Evolutionary conservation across 2,888 invertebrate genomes (phyloP).

Genomic region (Lasioglossum morio): DNA sequence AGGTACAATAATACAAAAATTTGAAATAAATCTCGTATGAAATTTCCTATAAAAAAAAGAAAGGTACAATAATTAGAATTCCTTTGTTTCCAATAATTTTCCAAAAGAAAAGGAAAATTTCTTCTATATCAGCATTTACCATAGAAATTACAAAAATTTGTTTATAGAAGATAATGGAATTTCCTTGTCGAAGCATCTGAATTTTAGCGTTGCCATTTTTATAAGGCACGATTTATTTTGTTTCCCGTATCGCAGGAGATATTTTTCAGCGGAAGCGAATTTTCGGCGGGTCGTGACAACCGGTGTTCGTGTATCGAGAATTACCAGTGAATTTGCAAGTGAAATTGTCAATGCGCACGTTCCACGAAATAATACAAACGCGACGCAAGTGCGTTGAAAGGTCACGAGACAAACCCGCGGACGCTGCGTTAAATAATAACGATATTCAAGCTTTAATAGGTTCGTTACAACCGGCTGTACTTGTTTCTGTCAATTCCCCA

Average conservation of each 20-base stretch:
- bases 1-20: too few species aligned
- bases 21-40: too few species aligned
- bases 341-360: conserved; percentile 20
- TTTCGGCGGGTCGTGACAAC: neutral
- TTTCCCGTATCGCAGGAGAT: neutral
- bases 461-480: conserved; percentile 22
- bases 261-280: neutral
- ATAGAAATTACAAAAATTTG: too few species aligned
- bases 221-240: neutral
- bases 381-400: conserved; percentile 17
- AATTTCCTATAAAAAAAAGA: too few species aligned
- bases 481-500: conserved; percentile 8
- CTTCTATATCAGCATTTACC: too few species aligned
- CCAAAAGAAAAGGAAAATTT: too few species aligned
- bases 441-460: conserved; percentile 27
- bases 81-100: too few species aligned
- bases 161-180: neutral
- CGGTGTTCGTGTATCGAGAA: neutral
- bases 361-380: conserved; percentile 28
- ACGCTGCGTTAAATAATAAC: conserved; percentile 30
- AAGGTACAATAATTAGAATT: too few species aligned
- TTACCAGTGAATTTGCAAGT: conserved; percentile 28
- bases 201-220: neutral
- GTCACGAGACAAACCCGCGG: neutral
- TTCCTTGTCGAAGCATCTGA: neutral